These are phyloP conservation scores for Myopa testacea DNA, from an alignment of 2,888 invertebrate genomes.

Conservation along the genomic window DNA sequence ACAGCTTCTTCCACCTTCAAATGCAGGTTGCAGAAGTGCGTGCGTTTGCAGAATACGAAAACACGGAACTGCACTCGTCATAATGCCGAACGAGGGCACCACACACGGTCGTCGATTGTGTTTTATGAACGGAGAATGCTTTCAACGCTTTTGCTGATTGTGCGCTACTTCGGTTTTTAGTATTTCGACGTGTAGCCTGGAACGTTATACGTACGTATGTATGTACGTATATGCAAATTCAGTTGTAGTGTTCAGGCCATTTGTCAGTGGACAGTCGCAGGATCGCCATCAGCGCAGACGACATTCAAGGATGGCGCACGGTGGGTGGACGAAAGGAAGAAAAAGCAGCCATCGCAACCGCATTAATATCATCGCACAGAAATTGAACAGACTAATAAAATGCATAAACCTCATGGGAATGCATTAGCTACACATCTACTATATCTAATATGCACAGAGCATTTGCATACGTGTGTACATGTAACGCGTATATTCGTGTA, in stretches of 20 bases:
- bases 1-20: background rate
- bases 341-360: background rate
- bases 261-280: constrained; percentile 27
- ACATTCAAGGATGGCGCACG: background rate
- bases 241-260: background rate
- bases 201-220: background rate
- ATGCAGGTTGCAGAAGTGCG: constrained; percentile 3
- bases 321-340: background rate
- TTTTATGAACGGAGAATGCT: background rate
- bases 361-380: constrained; percentile 21
- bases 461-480: too few relatives aligned
- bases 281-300: background rate
- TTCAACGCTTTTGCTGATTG: constrained; percentile 6
- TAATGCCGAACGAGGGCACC: background rate
- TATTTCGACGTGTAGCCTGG: background rate
- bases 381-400: too few relatives aligned
- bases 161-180: background rate
- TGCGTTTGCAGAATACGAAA: background rate
- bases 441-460: too few relatives aligned
- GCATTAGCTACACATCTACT: too few relatives aligned
- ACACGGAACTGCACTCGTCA: constrained; percentile 2
- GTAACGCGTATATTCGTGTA: too few relatives aligned
- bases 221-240: background rate
- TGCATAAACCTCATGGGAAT: too few relatives aligned
- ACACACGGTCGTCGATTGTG: background rate